A percentile compares a stretch with the other conserved stretches of the same genome.
Conservation (phyloP, 2,797 vertebrate genomes). For the Sciurus vulgaris region DNA sequence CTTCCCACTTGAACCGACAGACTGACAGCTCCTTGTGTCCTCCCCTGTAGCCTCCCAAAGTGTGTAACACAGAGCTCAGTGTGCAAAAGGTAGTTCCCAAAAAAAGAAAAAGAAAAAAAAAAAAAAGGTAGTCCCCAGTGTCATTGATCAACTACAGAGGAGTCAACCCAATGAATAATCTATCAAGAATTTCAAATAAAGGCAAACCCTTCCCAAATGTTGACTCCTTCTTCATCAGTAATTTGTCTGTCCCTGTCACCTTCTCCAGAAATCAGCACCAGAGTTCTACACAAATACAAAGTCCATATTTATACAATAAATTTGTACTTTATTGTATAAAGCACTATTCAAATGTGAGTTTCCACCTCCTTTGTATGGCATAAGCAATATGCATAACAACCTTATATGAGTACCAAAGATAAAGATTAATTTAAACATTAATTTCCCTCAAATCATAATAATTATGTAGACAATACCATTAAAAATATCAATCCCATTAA, state of each 20-base stretch:
- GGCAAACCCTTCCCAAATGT: background rate
- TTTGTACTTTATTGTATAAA: background rate
- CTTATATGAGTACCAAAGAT: background rate
- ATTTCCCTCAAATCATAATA: background rate
- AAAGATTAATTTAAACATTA: background rate
- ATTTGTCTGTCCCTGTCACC: background rate
- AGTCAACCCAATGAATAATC: background rate
- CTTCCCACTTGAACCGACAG: background rate
- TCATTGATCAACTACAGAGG: background rate
- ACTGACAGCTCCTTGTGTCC: background rate
- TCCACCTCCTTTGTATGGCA: background rate
- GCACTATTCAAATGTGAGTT: background rate
- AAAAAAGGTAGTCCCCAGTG: background rate
- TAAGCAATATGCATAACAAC: background rate
- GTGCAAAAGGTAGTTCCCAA: background rate
- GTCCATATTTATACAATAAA: background rate
- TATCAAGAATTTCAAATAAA: slow-evolving; percentile 58
- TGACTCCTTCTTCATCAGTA: background rate
- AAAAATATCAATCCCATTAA: background rate
- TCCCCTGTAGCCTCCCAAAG: background rate
- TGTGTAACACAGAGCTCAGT: background rate
- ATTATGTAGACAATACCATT: background rate
- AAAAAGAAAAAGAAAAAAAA: too few species aligned
- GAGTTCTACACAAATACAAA: background rate
- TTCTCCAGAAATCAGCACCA: slow-evolving; percentile 8